Evolutionary conservation across 1,140 invertebrate genomes (phyloP), one percentile per base, ranked within the genome.

Genomic region (Cecropterus lyciades): DNA sequence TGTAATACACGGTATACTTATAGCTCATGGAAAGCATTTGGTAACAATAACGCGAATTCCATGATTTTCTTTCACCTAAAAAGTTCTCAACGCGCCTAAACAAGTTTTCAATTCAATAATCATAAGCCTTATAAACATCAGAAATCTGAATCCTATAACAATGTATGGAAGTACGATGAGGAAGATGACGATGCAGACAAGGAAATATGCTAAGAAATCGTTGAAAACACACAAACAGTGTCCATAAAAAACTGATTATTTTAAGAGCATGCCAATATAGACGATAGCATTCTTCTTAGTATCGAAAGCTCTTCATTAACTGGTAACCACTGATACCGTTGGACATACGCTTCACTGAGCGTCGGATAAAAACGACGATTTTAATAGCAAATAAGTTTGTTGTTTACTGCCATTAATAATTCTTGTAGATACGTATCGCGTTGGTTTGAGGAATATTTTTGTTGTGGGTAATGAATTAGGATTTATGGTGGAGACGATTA

Each of bases 331-430:
- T 17, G 27, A 49, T 60, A 60, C 57, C 57, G 57, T 60, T 60
- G 14, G n/a, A 11, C 11, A 14, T 0, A 60, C 57, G 57, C 57
- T 49, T 49, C 43, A 60, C 57, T 60, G 57, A 33, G 27, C 57
- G 30, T 40, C n/a, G 13, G 14, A 59, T 40, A 60, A 60, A 60
- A 60, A 60, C 15, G 10, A 13, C 48, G 57, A 60, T 60, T 60
- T 60, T 60, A 60, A 60, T 60, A 60, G 45, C 45, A 60, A 60
- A 60, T 60, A 60, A 60, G 57, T 60, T 60, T 37, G 57, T 49
- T 60, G 57, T 60, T 60, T 49, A 60, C 57, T 13, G 37, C 27
- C 15, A 60, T 60, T 60, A 49, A 60, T 60, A 49, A 37, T 60
- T 60, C 57, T 60, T 49, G 57, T 49, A 60, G 57, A 60, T 60